Conservation (phyloP, 2,797 vertebrate species). For the Pseudochaenichthys georgianus region DNA sequence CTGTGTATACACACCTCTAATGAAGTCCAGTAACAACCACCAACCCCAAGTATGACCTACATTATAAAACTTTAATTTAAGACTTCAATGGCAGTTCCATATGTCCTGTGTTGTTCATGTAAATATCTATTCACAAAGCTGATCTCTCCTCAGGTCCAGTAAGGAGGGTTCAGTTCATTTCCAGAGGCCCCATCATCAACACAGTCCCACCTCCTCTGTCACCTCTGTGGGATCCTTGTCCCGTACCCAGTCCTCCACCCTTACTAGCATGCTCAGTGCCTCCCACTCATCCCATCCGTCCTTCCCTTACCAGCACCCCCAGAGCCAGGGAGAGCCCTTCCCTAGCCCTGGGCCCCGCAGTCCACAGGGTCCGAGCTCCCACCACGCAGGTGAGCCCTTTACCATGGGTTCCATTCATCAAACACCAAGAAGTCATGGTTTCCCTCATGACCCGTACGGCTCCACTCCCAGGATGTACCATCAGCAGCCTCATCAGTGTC, state of each 20-base stretch:
- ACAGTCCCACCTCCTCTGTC: conserved; percentile 96
- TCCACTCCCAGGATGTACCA: conserved; percentile 82
- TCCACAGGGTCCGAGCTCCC: conserved; percentile 64
- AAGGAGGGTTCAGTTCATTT: conserved; percentile 89
- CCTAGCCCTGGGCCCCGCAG: conserved; percentile 79
- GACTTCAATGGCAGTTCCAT: too few relatives aligned
- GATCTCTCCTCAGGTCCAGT: conserved; percentile 85
- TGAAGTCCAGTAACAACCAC: too few relatives aligned
- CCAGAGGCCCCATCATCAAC: conserved; percentile 90
- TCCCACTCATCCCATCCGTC: conserved; percentile 79
- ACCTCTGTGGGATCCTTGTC: conserved; percentile 93
- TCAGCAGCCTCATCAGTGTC: conserved; percentile 67
- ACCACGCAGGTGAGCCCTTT: conserved; percentile 85
- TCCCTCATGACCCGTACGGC: conserved; percentile 80
- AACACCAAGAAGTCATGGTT: conserved; percentile 71
- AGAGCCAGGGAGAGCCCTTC: conserved; percentile 86
- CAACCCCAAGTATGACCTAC: too few relatives aligned
- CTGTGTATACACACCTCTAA: too few relatives aligned
- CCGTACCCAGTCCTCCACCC: conserved; percentile 91
- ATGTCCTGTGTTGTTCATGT: background rate
- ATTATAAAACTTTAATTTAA: too few relatives aligned
- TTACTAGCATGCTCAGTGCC: conserved; percentile 88
- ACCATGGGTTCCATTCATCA: conserved; percentile 75
- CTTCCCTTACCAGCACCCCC: conserved; percentile 83
- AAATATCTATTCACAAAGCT: conserved; percentile 9